A percentile compares a stretch with the other conserved stretches of the same genome.
These are phyloP conservation scores for Epinephelus malabaricus DNA, from an alignment of 2,797 vertebrate genomes.

Conservation along the genomic window DNA sequence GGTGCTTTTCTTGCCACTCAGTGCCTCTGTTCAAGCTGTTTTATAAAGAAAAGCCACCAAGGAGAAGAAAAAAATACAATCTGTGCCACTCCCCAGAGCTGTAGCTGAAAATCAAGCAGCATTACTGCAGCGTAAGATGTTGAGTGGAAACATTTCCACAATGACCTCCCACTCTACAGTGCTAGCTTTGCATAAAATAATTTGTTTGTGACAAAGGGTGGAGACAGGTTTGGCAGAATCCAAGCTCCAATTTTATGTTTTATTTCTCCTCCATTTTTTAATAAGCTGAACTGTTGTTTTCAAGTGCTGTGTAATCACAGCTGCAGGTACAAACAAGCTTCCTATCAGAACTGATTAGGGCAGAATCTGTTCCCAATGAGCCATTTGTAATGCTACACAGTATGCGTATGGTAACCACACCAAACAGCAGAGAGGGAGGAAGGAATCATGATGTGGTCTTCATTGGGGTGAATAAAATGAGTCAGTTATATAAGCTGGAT, in stretches of 20 bases:
- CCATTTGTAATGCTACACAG: constrained; percentile 38
- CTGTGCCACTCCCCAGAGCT: constrained; percentile 37
- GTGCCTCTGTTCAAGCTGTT: constrained; percentile 14
- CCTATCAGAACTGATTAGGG: constrained; percentile 60
- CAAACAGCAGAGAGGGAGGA: constrained; percentile 22
- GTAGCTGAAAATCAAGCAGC: constrained; percentile 3
- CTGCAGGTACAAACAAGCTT: constrained; percentile 68
- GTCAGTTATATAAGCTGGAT: constrained; percentile 70
- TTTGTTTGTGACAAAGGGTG: constrained; percentile 32
- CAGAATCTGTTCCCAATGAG: constrained; percentile 41
- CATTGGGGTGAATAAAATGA: constrained; percentile 52
- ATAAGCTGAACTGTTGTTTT: constrained; percentile 35
- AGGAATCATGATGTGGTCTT: constrained; percentile 52
- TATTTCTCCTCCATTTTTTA: constrained; percentile 38
- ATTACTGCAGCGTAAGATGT: constrained; percentile 12
- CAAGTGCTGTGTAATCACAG: constrained; percentile 55
- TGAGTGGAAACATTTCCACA: constrained; percentile 39
- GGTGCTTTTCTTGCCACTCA: constrained; percentile 3
- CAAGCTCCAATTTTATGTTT: constrained; percentile 14
- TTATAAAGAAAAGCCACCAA: constrained; percentile 26
- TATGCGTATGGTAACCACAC: constrained; percentile 37
- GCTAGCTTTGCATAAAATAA: constrained; percentile 39
- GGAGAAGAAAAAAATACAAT: constrained; percentile 1
- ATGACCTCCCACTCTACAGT: constrained; percentile 33
- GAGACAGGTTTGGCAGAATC: constrained; percentile 22